Base-by-base conservation (phyloP, 2,888 invertebrate genomes). In the Miltochrista miniata region DNA sequence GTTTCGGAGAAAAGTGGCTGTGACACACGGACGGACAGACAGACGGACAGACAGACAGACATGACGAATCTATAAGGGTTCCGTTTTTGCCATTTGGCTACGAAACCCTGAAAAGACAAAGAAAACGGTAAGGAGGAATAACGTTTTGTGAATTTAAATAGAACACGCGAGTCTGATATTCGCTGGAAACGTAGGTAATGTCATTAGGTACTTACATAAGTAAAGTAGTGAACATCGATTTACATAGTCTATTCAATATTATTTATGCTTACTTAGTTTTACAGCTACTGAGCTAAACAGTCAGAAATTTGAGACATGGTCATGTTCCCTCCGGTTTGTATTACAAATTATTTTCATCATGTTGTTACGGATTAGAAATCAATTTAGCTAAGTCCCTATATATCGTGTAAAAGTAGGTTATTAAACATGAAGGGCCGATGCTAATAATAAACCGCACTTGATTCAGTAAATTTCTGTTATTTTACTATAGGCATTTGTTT, bases 81-180 rank as follows among this genome's bases (percentile, higher is more conserved):
- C n/a, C n/a, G n/a, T n/a, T n/a, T n/a, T n/a, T n/a, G n/a, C n/a
- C n/a, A n/a, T n/a, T n/a, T n/a, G n/a, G n/a, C n/a, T n/a, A n/a
- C n/a, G n/a, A n/a, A n/a, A n/a, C n/a, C n/a, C n/a, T n/a, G n/a
- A n/a, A n/a, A n/a, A 24, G 54, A 47, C 43, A 13, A 24, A 54
- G 44, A 49, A 14, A 50, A 59, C 54, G 46, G 58, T 64, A 68
- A 58, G 50, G 61, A 63, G 59, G 52, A 45, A 45, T 52, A 55
- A 47, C 50, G 54, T 59, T 64, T 58, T 54, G 48, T 56, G 54
- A 54, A 68, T 60, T 41, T 56, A 53, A 65, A 61, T 61, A 53
- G 49, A 51, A 46, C 15, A 18, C 45, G 40, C 64, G 68, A 65
- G 45, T 65, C 64, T 68, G 45, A 52, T 56, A 59, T 64, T 58